A percentile compares a stretch with the other conserved stretches of the same genome.
Conservation (phyloP, 2,113 vertebrate genomes). For the Hystrix brachyura region DNA sequence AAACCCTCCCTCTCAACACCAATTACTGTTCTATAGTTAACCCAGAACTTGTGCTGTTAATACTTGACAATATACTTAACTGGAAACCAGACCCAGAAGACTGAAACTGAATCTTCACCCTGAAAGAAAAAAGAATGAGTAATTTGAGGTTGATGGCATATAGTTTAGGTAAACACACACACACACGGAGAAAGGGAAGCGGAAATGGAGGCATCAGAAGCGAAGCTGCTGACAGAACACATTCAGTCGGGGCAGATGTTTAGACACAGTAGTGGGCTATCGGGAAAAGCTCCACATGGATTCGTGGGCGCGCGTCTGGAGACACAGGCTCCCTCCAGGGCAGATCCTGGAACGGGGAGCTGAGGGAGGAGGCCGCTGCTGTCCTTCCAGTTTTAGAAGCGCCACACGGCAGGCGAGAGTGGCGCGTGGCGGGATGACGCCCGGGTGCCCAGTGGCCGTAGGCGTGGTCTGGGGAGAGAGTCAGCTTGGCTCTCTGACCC, state of each 20-base stretch:
- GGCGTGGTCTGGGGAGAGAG: constrained; percentile 95
- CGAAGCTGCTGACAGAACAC: constrained; percentile 89
- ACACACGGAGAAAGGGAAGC: constrained; percentile 74
- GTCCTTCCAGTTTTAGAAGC: not conserved
- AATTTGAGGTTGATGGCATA: constrained; percentile 86
- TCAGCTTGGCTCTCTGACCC: constrained; percentile 96
- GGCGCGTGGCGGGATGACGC: not conserved
- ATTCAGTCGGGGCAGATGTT: constrained; percentile 78
- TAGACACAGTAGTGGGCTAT: not conserved
- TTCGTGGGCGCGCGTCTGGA: not conserved
- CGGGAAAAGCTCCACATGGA: not conserved
- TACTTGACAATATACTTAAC: constrained; percentile 72
- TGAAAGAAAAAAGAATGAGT: constrained; percentile 62
- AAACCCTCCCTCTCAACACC: not conserved
- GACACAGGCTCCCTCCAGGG: too few relatives aligned
- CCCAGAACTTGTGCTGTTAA: constrained; percentile 72
- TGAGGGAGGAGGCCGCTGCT: not conserved
- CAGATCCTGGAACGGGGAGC: not conserved
- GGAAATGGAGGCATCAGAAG: constrained; percentile 80
- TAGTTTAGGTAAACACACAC: constrained; percentile 81
- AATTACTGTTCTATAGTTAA: constrained; percentile 77
- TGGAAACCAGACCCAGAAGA: constrained; percentile 82
- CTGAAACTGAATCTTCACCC: constrained; percentile 82
- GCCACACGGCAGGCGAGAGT: not conserved
- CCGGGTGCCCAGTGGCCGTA: constrained; percentile 87